phyloP scores from a whole-genome alignment of 2,797 vertebrate species.

The Cephalopachus bancanus region DNA sequence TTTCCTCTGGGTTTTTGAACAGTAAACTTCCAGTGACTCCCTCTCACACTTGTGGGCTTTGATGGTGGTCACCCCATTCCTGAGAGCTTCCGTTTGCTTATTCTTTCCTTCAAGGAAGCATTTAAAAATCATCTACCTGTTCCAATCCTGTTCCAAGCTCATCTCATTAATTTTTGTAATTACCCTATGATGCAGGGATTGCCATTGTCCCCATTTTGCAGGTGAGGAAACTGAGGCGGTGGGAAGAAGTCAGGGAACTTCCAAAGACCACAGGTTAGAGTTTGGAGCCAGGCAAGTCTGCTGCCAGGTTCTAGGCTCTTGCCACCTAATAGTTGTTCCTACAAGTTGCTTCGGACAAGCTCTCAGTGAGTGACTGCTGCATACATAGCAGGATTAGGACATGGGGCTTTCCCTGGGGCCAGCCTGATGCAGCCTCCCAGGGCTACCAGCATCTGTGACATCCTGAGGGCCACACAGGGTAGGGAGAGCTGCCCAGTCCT shows the following conservation, averaged over 20 bases:
- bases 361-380: neutral
- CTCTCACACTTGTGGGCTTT: fast-evolving
- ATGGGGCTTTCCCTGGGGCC: fast-evolving
- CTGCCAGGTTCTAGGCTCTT: neutral
- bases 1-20: neutral
- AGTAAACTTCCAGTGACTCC: too few species aligned
- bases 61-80: fast-evolving
- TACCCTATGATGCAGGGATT: fast-evolving
- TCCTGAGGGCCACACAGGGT: neutral
- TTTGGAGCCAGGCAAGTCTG: neutral
- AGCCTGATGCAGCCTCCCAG: neutral
- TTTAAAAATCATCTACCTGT: neutral
- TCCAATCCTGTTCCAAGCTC: neutral
- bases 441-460: fast-evolving
- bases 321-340: neutral
- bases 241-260: neutral
- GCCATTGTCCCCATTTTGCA: neutral
- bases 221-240: neutral
- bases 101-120: neutral
- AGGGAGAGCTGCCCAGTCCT: neutral
- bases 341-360: neutral
- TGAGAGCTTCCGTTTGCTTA: neutral
- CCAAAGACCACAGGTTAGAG: neutral
- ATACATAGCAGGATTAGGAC: fast-evolving
- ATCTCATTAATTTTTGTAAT: neutral